These are phyloP conservation scores for Melitaea athalia DNA, from an alignment of 2,888 invertebrate species.

Conservation along the genomic window DNA sequence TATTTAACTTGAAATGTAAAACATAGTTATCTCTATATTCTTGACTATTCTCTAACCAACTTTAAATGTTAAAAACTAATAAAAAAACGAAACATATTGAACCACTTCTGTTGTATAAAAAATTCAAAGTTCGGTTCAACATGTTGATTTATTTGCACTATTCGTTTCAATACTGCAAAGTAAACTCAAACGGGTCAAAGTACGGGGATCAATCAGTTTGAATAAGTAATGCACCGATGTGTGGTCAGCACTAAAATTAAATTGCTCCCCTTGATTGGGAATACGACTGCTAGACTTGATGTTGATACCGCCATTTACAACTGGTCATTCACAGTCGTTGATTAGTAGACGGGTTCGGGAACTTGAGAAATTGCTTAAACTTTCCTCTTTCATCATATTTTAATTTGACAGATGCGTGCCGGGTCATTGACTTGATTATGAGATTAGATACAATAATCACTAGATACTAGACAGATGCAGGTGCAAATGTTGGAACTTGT, in stretches of 20 bases:
- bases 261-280: conserved; percentile 35
- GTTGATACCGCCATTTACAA: conserved; percentile 32
- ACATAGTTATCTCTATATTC: not conserved
- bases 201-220: conserved; percentile 30
- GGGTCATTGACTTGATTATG: not conserved
- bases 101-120: conserved; percentile 4
- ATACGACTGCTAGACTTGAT: conserved; percentile 29
- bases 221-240: conserved; percentile 32
- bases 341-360: conserved; percentile 28
- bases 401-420: not conserved
- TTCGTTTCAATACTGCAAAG: conserved; percentile 18
- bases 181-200: conserved; percentile 8
- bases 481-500: too few relatives aligned
- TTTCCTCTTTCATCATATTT: conserved; percentile 3
- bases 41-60: not conserved
- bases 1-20: too few relatives aligned
- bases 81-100: not conserved
- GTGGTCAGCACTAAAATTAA: conserved; percentile 34
- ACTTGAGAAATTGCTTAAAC: conserved; percentile 17
- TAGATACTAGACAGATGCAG: not conserved
- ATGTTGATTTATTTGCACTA: conserved; percentile 20
- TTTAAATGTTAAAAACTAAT: not conserved
- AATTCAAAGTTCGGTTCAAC: conserved; percentile 5
- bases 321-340: conserved; percentile 26
- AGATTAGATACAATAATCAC: not conserved